Percentiles rank a stretch among this genome's conserved stretches.
Evolutionary conservation across 2,113 vertebrate genomes (phyloP).

Genomic region (Leucopsar rothschildi): DNA sequence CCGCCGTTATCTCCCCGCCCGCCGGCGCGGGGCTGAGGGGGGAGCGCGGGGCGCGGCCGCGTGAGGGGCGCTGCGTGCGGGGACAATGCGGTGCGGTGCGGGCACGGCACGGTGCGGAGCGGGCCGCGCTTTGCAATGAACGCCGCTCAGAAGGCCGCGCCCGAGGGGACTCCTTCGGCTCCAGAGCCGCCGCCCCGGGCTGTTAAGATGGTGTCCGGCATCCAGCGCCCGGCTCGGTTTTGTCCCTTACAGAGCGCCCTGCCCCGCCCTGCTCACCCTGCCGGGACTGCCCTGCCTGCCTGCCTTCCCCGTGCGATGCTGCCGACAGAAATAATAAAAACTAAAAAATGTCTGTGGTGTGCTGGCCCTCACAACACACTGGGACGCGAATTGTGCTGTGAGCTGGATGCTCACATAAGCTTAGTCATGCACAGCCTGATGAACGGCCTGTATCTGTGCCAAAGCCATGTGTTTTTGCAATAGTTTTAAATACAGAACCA

Average conservation of each 20-base stretch:
- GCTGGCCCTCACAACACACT: background rate
- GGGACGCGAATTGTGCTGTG: background rate
- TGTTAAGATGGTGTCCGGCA: background rate
- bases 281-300: background rate
- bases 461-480: background rate
- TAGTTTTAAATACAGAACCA: background rate
- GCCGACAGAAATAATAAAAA: background rate
- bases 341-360: background rate
- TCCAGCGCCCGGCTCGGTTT: background rate
- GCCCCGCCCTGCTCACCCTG: background rate
- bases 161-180: background rate
- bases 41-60: background rate
- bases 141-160: background rate
- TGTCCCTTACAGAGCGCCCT: background rate
- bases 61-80: background rate
- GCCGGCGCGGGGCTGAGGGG: background rate
- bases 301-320: background rate
- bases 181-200: background rate
- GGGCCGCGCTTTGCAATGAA: background rate
- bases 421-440: constrained; percentile 37
- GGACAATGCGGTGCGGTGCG: background rate
- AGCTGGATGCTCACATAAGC: background rate
- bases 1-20: background rate
- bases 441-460: background rate
- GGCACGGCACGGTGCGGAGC: background rate